Conservation (phyloP, 2,888 invertebrate species). For the Pheosia tremula region DNA sequence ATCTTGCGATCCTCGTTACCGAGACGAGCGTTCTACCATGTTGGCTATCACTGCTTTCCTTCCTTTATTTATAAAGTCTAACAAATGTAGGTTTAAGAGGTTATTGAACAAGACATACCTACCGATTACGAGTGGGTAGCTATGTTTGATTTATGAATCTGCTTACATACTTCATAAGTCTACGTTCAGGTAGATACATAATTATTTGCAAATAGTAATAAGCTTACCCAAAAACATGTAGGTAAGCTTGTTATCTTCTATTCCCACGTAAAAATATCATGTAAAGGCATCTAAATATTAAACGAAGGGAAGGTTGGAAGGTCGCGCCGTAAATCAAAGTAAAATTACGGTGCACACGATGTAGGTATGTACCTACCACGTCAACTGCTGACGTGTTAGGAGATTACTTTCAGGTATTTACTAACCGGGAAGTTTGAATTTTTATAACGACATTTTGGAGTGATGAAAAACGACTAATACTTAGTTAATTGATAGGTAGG, state of each 20-base stretch:
- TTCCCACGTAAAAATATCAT: background rate
- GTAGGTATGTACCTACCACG: constrained; percentile 6
- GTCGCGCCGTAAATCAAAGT: constrained; percentile 34
- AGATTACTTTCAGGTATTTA: constrained; percentile 1
- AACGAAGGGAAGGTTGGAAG: constrained; percentile 1
- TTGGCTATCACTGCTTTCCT: background rate
- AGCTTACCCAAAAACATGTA: background rate
- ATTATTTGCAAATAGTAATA: too few species aligned
- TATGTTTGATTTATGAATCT: too few species aligned
- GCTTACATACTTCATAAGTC: too few species aligned
- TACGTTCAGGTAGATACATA: too few species aligned
- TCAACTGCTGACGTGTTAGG: constrained; percentile 4
- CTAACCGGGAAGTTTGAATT: too few species aligned
- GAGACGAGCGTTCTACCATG: too few species aligned
- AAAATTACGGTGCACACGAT: constrained; percentile 36
- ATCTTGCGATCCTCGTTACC: too few species aligned
- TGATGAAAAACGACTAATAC: too few species aligned
- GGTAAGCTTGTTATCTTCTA: background rate
- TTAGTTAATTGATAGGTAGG: too few species aligned
- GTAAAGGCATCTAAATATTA: background rate
- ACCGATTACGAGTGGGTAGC: too few species aligned
- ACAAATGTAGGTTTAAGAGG: background rate
- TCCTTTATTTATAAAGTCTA: background rate
- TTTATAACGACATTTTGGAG: too few species aligned
- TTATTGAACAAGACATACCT: too few species aligned